phyloP scores from a whole-genome alignment of 2,797 vertebrate species.

The Pangasius larnaudii region DNA sequence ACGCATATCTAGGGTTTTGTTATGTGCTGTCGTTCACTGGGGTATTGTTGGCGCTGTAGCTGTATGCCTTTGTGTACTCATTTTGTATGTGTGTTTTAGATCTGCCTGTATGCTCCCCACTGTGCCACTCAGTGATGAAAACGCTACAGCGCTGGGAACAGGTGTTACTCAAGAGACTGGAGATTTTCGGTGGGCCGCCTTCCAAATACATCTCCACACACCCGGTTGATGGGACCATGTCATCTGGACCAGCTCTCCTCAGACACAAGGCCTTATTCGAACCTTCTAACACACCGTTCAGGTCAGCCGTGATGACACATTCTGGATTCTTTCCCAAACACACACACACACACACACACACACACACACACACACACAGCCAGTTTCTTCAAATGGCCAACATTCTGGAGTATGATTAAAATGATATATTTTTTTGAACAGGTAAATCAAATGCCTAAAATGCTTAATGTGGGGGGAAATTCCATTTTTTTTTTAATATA shows the following conservation, averaged over 20 bases:
- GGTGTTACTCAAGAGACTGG: conserved; percentile 90
- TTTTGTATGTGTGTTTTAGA: conserved; percentile 71
- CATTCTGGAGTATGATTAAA: background rate
- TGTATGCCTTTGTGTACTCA: background rate
- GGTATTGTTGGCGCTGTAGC: conserved; percentile 23
- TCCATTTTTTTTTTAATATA: background rate
- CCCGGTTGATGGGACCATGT: conserved; percentile 78
- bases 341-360: background rate
- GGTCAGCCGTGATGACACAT: conserved; percentile 66
- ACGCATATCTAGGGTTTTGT: background rate
- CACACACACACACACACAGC: background rate
- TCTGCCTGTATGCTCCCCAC: conserved; percentile 91
- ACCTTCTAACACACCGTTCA: conserved; percentile 94
- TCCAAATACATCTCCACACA: conserved; percentile 87
- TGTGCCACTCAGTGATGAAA: conserved; percentile 92
- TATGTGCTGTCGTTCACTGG: conserved; percentile 13
- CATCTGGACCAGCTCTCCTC: conserved; percentile 91
- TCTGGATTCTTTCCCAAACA: background rate
- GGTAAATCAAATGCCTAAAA: background rate
- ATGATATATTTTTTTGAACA: background rate
- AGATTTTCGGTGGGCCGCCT: conserved; percentile 91
- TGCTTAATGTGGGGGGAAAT: background rate
- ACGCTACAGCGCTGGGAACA: conserved; percentile 96
- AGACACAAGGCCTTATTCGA: conserved; percentile 94
- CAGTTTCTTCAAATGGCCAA: background rate